These are phyloP conservation scores for Lepidocyrtinus sp. DNA, from an alignment of 2,888 invertebrate species.

Conservation along the genomic window DNA sequence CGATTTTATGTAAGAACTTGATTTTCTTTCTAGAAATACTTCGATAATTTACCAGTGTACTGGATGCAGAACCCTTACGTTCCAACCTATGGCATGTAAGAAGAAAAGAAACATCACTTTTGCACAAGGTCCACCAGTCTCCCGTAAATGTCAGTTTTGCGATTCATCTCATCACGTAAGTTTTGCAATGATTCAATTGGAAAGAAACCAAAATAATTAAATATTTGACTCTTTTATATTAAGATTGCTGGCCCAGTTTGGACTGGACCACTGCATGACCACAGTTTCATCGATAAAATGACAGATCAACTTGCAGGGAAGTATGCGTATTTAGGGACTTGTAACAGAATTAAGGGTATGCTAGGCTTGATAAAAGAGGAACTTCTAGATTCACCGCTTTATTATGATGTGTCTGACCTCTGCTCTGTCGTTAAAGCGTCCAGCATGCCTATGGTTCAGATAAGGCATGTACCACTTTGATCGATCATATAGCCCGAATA, in stretches of 20 bases:
- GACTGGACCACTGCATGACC: conserved; percentile 88
- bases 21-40: conserved; percentile 84
- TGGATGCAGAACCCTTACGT: conserved; percentile 86
- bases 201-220: conserved; percentile 34
- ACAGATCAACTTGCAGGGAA: conserved; percentile 73
- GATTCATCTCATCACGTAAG: conserved; percentile 82
- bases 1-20: no score
- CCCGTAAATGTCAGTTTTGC: conserved; percentile 82
- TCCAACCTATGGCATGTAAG: conserved; percentile 83
- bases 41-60: conserved; percentile 91
- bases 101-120: conserved; percentile 77
- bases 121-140: conserved; percentile 81
- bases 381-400: conserved; percentile 85
- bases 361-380: conserved; percentile 88
- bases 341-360: conserved; percentile 83
- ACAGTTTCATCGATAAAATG: conserved; percentile 82
- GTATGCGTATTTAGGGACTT: conserved; percentile 78
- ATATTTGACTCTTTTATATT: conserved; percentile 60
- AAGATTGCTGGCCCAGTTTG: conserved; percentile 96
- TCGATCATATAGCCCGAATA: neutral
- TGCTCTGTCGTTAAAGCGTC: conserved; percentile 82
- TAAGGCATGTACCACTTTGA: conserved; percentile 76
- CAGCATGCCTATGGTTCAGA: conserved; percentile 80
- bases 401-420: conserved; percentile 86
- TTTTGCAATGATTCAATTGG: conserved; percentile 60